phyloP scores from a whole-genome alignment of 1,140 invertebrate genomes.

The Papilio polyxenes region DNA sequence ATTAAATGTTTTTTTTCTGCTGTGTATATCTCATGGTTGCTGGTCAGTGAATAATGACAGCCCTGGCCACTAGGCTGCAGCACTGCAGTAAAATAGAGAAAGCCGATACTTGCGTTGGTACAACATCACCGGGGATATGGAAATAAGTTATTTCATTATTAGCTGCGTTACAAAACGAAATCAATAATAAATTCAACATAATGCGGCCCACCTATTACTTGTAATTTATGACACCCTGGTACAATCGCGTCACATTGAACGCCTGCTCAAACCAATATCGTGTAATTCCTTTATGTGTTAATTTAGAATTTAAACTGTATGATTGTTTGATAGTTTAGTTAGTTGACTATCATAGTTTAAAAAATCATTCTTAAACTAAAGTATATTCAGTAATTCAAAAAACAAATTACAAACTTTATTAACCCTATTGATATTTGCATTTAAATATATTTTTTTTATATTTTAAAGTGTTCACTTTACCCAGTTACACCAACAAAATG shows the following conservation, averaged over 20 bases:
- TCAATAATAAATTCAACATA: slow-evolving; percentile 37
- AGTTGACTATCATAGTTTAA: neutral
- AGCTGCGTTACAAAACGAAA: slow-evolving; percentile 19
- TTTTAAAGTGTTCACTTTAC: too few species aligned
- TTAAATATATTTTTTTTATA: too few species aligned
- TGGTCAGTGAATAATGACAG: neutral
- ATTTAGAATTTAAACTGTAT: neutral
- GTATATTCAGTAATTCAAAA: too few species aligned
- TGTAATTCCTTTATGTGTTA: neutral
- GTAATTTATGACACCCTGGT: slow-evolving; percentile 2
- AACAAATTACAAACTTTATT: too few species aligned
- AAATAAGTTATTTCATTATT: slow-evolving; percentile 35
- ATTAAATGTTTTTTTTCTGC: neutral
- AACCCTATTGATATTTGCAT: too few species aligned
- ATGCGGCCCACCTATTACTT: slow-evolving; percentile 28
- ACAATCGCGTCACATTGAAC: neutral
- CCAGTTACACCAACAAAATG: neutral
- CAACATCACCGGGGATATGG: slow-evolving; percentile 29
- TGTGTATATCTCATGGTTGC: neutral
- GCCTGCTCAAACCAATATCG: neutral
- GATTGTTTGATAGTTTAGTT: neutral
- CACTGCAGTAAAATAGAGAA: slow-evolving; percentile 35
- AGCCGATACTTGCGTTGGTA: slow-evolving; percentile 27
- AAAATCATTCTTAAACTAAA: neutral
- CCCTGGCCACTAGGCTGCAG: neutral